Base-by-base conservation (phyloP, 1,140 invertebrate species). In the Dufourea novaeangliae region DNA sequence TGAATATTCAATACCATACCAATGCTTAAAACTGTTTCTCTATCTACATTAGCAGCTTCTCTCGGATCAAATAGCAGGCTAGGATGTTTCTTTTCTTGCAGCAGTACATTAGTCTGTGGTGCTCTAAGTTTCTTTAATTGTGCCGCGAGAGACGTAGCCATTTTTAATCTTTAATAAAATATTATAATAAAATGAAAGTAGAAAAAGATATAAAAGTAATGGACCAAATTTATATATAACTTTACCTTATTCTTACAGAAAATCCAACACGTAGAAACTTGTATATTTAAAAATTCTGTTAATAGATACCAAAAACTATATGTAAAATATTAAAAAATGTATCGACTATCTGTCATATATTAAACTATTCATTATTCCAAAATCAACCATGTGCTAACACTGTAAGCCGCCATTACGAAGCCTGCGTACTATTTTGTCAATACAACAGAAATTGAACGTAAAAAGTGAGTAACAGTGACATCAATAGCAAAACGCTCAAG, bases 21-120 rank as follows among this genome's bases (percentile, higher is more conserved):
- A 67, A 98, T 96, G 89, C 96, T 95, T 91, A 96, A 97, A 86
- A 98, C 95, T 17, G 96, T 96, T 83, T 97, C 95, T 56, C 95
- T 94, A 83, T 97, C 96, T 86, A 97, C 95, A 72, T 94, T 94
- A 0, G 97, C 97, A 11, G 98, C 98, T 93, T 98, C 97, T 84
- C 96, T 96, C 0, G 96, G 95, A 89, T 98, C 95, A 90, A 98
- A 99, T 11, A 99, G 90, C 78, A 99, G 94, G 25, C 98, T 98
- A 54, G 95, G 93, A 64, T 94, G 94, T 83, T 94, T 95, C 85
- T 95, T 96, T 78, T 95, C 94, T 82, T 96, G 94, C 73, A 94
- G 91, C 44, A 97, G 89, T 7, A 95, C 84, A 11, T 94, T 90
- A 12, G 97, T 96, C 89, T 98, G 97, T 0, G 98, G 97, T 3